phyloP scores from a whole-genome alignment of 2,113 vertebrate species.

The Myrmecophaga tridactyla region DNA sequence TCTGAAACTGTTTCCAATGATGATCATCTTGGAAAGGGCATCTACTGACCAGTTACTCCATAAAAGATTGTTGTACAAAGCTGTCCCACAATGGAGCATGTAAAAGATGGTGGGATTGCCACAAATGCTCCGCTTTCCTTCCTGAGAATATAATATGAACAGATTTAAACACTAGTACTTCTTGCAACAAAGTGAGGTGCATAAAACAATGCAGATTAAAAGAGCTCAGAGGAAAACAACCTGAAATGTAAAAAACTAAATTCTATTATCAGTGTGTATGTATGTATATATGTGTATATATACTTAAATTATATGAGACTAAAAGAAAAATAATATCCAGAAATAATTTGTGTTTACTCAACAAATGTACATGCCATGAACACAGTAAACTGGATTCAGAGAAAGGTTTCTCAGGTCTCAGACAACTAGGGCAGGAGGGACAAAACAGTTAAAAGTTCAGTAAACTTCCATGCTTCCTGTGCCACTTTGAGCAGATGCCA shows the following conservation, averaged over 20 bases:
- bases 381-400: neutral
- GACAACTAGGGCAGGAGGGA: neutral
- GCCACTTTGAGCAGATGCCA: neutral
- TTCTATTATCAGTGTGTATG: neutral
- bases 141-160: slow-evolving; percentile 78
- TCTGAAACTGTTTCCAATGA: slow-evolving; percentile 94
- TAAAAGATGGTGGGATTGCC: slow-evolving; percentile 89
- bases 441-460: neutral
- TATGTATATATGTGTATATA: too few relatives aligned
- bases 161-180: fast-evolving
- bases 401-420: too few relatives aligned
- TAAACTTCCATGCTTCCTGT: neutral
- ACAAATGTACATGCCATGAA: fast-evolving
- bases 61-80: slow-evolving; percentile 96
- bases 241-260: fast-evolving
- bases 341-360: neutral
- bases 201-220: neutral
- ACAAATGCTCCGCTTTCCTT: slow-evolving; percentile 85
- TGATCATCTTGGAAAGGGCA: slow-evolving; percentile 82
- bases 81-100: slow-evolving; percentile 96
- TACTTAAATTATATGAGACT: fast-evolving
- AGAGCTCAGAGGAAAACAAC: neutral
- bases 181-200: neutral
- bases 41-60: slow-evolving; percentile 93
- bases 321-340: neutral